Evolutionary conservation across 1,140 invertebrate genomes (phyloP).

Genomic region (Ephestia elutella): DNA sequence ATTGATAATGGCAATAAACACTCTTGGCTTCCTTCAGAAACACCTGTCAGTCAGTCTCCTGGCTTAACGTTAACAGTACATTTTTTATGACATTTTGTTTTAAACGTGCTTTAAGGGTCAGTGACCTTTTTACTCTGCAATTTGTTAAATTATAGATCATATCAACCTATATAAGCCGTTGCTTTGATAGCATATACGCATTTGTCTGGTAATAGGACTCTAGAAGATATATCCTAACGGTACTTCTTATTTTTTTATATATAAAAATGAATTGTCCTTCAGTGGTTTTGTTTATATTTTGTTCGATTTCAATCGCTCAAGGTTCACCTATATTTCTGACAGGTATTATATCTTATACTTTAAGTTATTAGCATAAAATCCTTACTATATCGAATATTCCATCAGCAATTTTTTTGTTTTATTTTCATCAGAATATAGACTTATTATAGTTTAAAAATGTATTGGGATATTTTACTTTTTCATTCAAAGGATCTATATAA

Average conservation of each 20-base stretch:
- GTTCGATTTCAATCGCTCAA: neutral
- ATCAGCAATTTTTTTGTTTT: too few species aligned
- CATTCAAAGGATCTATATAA: too few species aligned
- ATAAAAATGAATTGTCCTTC: neutral
- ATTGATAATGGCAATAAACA: conserved; percentile 1
- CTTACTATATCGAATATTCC: too few species aligned
- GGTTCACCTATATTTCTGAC: neutral
- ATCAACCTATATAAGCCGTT: conserved; percentile 9
- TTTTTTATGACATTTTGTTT: neutral
- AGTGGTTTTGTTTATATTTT: neutral
- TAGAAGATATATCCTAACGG: neutral
- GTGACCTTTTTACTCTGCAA: neutral
- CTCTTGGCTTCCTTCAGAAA: neutral
- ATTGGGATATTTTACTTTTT: too few species aligned
- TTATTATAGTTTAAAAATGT: too few species aligned
- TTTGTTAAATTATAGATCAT: conserved; percentile 5
- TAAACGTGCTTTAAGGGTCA: neutral
- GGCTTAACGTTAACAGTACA: neutral
- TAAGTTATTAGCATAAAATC: neutral
- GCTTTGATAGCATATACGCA: neutral
- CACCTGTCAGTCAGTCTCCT: conserved; percentile 6
- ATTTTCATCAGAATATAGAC: too few species aligned
- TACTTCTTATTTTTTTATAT: neutral
- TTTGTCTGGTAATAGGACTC: neutral
- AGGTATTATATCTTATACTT: neutral